These are phyloP conservation scores for Diuraphis noxia DNA, from an alignment of 1,140 invertebrate species.

Conservation along the genomic window DNA sequence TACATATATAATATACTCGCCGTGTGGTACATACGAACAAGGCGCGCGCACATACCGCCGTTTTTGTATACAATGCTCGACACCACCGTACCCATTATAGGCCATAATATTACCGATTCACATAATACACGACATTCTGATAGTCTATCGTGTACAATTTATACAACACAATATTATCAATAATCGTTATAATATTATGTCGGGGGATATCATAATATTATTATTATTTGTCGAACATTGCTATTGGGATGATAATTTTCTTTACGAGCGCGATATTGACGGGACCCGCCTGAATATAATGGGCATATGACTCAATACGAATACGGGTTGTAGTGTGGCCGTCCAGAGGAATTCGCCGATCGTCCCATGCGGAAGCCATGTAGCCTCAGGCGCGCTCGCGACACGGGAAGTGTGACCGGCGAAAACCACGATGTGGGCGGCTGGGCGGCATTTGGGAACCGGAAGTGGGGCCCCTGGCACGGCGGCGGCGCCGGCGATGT, in stretches of 20 bases:
- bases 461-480: slow-evolving; percentile 45
- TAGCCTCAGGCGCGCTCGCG: slow-evolving; percentile 55
- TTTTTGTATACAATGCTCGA: neutral
- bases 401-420: slow-evolving; percentile 56
- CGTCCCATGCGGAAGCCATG: neutral
- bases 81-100: neutral
- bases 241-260: too few species aligned
- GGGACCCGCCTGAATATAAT: neutral
- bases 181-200: neutral
- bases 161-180: neutral
- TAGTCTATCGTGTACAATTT: neutral
- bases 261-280: too few species aligned
- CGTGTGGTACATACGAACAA: neutral
- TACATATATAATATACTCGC: neutral
- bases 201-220: neutral
- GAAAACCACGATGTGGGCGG: slow-evolving; percentile 56
- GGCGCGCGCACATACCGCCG: neutral
- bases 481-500: slow-evolving; percentile 56
- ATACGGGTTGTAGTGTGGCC: neutral
- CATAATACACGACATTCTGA: neutral
- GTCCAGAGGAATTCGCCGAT: neutral
- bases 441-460: slow-evolving; percentile 16
- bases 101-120: neutral
- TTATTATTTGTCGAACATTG: neutral
- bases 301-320: too few species aligned